These are phyloP conservation scores for Nowickia ferox DNA, from an alignment of 2,888 invertebrate genomes.

Conservation along the genomic window DNA sequence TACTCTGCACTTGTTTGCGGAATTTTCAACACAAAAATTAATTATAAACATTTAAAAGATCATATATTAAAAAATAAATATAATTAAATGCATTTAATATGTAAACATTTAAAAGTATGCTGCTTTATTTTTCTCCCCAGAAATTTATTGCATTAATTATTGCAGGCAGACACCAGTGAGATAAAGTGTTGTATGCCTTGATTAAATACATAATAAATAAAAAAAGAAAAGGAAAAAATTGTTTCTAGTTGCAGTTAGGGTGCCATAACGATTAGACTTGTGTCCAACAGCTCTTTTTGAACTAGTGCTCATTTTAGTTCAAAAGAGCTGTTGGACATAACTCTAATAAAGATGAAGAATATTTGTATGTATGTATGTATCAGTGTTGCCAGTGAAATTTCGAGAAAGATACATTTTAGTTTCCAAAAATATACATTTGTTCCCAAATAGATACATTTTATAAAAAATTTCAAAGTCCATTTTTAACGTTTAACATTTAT, in stretches of 20 bases:
- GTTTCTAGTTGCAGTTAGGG: not conserved
- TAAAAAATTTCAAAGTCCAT: too few relatives aligned
- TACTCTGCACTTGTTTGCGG: not conserved
- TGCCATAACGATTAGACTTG: too few relatives aligned
- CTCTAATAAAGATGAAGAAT: too few relatives aligned
- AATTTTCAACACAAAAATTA: slow-evolving; percentile 47
- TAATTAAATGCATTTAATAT: slow-evolving; percentile 49
- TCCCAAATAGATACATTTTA: too few relatives aligned
- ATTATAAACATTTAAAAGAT: slow-evolving; percentile 69
- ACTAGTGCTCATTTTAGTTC: too few relatives aligned
- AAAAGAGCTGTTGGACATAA: too few relatives aligned
- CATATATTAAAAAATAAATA: slow-evolving; percentile 60
- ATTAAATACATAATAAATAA: not conserved
- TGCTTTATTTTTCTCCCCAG: not conserved
- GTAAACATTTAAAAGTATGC: slow-evolving; percentile 26
- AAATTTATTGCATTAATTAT: slow-evolving; percentile 21
- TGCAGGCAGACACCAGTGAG: slow-evolving; percentile 7
- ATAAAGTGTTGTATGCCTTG: not conserved
- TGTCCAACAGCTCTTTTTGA: too few relatives aligned
- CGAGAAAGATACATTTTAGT: too few relatives aligned
- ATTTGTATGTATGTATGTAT: too few relatives aligned
- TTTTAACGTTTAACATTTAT: too few relatives aligned
- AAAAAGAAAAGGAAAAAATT: not conserved
- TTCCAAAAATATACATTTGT: too few relatives aligned
- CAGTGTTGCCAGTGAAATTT: too few relatives aligned